Conservation (phyloP, 2,113 vertebrate species). For the Centrocercus urophasianus region DNA sequence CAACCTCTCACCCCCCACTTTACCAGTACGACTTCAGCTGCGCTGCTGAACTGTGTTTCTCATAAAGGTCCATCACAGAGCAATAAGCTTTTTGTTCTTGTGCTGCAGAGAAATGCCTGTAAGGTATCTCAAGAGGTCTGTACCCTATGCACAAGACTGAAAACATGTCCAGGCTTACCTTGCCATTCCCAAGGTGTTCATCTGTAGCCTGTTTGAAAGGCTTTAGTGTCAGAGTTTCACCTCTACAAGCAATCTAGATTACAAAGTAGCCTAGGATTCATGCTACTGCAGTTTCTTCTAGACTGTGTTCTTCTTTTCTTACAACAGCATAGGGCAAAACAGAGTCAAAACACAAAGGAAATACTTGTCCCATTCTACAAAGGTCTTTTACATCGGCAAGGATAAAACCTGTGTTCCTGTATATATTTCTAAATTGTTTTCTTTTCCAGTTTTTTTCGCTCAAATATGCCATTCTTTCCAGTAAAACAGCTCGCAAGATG, state of each 20-base stretch:
- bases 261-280: not conserved
- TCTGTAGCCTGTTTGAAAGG: not conserved
- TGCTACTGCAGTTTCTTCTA: not conserved
- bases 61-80: not conserved
- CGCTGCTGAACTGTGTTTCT: not conserved
- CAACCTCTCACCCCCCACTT: not conserved
- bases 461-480: not conserved
- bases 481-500: not conserved
- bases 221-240: not conserved
- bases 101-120: not conserved
- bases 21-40: not conserved
- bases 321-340: not conserved
- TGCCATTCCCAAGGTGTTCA: not conserved
- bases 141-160: not conserved
- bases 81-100: not conserved
- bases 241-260: not conserved
- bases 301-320: not conserved
- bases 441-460: not conserved
- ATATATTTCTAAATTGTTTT: not conserved
- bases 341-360: not conserved
- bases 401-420: not conserved
- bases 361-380: not conserved
- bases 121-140: fast-evolving
- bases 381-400: not conserved
- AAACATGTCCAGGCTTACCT: not conserved